Base-by-base conservation (phyloP, 2,888 invertebrate species). In the Cerastoderma edule region DNA sequence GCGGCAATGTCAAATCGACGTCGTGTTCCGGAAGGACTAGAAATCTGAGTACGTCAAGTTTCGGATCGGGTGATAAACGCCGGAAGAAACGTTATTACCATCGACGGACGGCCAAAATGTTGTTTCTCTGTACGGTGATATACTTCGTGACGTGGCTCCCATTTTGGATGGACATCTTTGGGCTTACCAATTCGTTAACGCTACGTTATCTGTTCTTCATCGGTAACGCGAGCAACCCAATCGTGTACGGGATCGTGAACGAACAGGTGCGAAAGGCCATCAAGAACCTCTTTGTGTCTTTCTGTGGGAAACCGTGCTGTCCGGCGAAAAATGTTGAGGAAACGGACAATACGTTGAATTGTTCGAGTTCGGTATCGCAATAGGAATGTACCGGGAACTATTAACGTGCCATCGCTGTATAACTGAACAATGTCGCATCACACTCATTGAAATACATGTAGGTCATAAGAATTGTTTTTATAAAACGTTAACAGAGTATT, bases 141-240 rank as follows among this genome's bases (percentile, higher is more conserved):
- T 89, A 85, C 67, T 72, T 89, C 6, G 68, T 89, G 0, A 86
- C 88, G 8, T 89, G 88, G 88, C 39, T 89, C 50, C 89, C 89
- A n/a, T 89, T 89, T 73, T 87, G 89, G 87, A 63, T 89, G n/a
- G 88, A 88, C 67, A 83, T 89, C 39, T 89, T 89, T 67, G 84
- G 83, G 30, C 24, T 80, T 22, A 87, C 87, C 4, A 74, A 84
- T 56, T 84, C 81, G 35, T 64, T 85, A 8, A 72, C 83, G 22
- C 65, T 89, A 13, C 67, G 88, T 35, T 88, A 88, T 68, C 28
- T 87, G 68, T 88, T 89, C 72, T 88, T 88, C 65, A 67, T 89
- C 33, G 87, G 86, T 19, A 83, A 89, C 75, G 87, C 88, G 22
- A 85, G 87, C 6, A 89, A 89, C 69, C 85, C 88, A 2, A 76